Percentiles rank a stretch among this genome's conserved stretches.
phyloP scores from a whole-genome alignment of 2,888 invertebrate genomes.

The Phytoseiulus persimilis region DNA sequence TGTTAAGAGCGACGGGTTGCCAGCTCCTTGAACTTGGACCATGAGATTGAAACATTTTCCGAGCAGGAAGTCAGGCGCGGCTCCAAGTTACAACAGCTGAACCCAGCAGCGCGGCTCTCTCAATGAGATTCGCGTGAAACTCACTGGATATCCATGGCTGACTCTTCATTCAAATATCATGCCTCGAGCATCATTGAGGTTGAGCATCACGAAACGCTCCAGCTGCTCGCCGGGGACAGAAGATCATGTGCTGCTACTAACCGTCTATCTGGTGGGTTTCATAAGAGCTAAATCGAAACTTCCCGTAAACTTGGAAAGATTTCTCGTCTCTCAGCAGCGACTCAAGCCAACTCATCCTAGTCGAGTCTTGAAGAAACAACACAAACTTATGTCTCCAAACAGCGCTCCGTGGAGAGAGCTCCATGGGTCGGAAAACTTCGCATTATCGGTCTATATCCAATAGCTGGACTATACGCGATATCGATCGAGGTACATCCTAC shows the following conservation, averaged over 20 bases:
- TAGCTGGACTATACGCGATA: background rate
- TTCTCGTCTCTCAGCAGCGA: conserved; percentile 37
- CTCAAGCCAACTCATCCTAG: conserved; percentile 38
- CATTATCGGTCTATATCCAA: background rate
- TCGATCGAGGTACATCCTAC: background rate
- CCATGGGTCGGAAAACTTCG: background rate
- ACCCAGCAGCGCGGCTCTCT: too few relatives aligned
- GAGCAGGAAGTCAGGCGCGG: too few relatives aligned
- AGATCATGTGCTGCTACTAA: background rate
- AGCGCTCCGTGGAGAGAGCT: background rate
- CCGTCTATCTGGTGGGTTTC: background rate
- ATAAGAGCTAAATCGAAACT: conserved; percentile 10
- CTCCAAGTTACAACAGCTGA: too few relatives aligned
- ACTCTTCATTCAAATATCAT: too few relatives aligned
- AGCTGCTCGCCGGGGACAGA: too few relatives aligned
- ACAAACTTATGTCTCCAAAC: background rate
- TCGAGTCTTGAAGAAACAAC: background rate
- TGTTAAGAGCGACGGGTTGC: too few relatives aligned
- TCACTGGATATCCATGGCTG: too few relatives aligned
- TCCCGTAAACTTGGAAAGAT: conserved; percentile 27
- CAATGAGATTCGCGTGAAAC: too few relatives aligned
- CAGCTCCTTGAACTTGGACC: too few relatives aligned
- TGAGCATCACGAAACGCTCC: too few relatives aligned
- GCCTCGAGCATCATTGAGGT: too few relatives aligned
- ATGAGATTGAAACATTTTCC: too few relatives aligned